Percentiles rank a stretch among this genome's conserved stretches.
Conservation (phyloP, 2,113 vertebrate genomes). For the Chamaea fasciata region DNA sequence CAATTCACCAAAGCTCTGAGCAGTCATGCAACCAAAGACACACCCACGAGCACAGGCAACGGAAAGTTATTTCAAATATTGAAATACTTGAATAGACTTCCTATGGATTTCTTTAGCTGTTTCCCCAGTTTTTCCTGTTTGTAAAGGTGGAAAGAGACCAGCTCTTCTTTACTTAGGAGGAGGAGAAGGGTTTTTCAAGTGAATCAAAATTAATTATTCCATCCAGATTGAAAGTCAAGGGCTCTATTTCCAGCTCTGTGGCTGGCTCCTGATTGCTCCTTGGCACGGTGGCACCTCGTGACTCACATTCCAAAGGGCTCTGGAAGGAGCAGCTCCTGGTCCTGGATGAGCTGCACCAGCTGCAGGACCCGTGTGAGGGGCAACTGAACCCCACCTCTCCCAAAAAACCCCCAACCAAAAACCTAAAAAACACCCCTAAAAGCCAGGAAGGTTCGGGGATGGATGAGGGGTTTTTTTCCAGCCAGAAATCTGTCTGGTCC, state of each 20-base stretch:
- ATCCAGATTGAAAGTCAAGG: slow-evolving; percentile 11
- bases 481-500: background rate
- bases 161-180: background rate
- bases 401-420: background rate
- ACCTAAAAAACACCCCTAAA: background rate
- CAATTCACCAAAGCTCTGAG: background rate
- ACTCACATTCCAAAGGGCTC: background rate
- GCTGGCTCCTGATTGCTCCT: slow-evolving; percentile 23
- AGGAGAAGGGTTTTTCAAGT: background rate
- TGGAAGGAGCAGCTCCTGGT: background rate
- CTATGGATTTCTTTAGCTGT: background rate
- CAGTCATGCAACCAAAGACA: background rate
- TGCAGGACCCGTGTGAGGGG: background rate
- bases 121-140: background rate
- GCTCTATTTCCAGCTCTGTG: slow-evolving; percentile 19
- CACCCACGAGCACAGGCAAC: background rate
- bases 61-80: background rate
- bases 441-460: background rate
- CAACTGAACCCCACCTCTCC: background rate
- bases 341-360: background rate
- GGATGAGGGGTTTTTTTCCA: background rate
- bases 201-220: slow-evolving; percentile 1
- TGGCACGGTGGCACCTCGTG: background rate
- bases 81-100: background rate
- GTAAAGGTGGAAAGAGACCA: background rate